Conservation (phyloP, 2,888 invertebrate species). For the Dimorphilus gyrociliatus region DNA sequence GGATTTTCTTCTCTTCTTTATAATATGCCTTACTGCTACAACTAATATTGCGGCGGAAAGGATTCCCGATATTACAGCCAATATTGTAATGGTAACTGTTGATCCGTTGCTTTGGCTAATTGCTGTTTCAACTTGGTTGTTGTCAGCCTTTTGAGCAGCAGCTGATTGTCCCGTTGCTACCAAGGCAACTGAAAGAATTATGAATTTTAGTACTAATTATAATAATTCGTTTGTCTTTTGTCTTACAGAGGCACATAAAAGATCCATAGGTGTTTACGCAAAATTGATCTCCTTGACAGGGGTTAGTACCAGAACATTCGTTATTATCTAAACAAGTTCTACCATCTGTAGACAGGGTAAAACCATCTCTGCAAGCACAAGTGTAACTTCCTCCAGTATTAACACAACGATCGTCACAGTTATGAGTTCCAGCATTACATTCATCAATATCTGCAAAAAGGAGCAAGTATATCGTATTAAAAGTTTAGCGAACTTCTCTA, state of each 20-base stretch:
- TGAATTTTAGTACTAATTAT: too few species aligned
- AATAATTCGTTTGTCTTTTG: too few species aligned
- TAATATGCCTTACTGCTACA: too few species aligned
- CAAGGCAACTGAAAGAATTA: too few species aligned
- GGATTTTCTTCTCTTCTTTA: too few species aligned
- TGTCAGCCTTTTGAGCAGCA: neutral
- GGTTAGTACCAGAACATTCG: neutral
- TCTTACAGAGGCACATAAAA: conserved; percentile 6
- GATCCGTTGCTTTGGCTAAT: too few species aligned
- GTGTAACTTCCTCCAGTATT: conserved; percentile 9
- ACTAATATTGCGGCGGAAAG: too few species aligned
- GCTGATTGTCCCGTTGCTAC: neutral
- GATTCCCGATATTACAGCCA: too few species aligned
- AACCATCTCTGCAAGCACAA: conserved; percentile 9
- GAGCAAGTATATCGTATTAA: neutral
- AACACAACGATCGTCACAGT: conserved; percentile 8
- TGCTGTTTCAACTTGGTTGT: too few species aligned
- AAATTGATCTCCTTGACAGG: neutral
- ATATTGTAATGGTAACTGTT: too few species aligned
- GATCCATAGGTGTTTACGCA: conserved; percentile 9
- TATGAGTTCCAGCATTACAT: conserved; percentile 8
- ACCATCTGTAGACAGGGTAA: conserved; percentile 5
- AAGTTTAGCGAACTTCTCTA: neutral
- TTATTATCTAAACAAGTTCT: conserved; percentile 7
- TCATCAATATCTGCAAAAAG: conserved; percentile 9